These are phyloP conservation scores for Oreochromis niloticus DNA, from an alignment of 2,113 vertebrate species.

Conservation along the genomic window DNA sequence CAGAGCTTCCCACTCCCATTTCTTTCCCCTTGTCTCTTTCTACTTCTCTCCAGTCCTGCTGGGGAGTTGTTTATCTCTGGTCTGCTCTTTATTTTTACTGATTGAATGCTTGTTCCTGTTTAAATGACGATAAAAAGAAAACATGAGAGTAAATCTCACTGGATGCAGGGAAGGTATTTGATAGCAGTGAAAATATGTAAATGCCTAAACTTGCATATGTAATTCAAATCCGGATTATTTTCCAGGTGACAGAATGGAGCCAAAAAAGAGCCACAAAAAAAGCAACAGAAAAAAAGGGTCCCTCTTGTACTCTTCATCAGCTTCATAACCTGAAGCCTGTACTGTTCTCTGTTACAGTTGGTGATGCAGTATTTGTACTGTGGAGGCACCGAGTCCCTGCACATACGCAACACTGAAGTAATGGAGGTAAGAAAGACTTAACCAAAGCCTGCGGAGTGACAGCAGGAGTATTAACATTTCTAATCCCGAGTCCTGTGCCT, in stretches of 20 bases:
- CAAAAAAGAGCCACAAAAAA: neutral
- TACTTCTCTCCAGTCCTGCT: neutral
- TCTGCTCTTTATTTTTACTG: neutral
- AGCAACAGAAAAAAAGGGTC: neutral
- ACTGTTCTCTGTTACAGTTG: constrained; percentile 59
- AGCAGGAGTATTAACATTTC: neutral
- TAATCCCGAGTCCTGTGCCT: neutral
- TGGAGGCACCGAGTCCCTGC: constrained; percentile 70
- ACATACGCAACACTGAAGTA: constrained; percentile 77
- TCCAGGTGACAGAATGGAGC: neutral
- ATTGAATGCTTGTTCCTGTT: neutral
- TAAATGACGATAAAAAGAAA: neutral
- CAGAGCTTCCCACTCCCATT: neutral
- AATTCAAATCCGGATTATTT: neutral
- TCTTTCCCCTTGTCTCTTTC: neutral
- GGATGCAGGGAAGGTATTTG: neutral
- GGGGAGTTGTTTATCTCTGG: neutral
- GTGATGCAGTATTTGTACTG: constrained; percentile 79
- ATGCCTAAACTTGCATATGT: neutral
- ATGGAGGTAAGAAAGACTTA: constrained; percentile 71
- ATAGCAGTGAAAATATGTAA: neutral
- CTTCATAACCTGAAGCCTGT: neutral
- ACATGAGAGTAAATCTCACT: neutral
- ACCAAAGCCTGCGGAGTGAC: neutral
- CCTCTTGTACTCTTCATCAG: neutral